These are phyloP conservation scores for Eulemur macaco DNA, from an alignment of 2,113 vertebrate genomes.

Conservation along the genomic window DNA sequence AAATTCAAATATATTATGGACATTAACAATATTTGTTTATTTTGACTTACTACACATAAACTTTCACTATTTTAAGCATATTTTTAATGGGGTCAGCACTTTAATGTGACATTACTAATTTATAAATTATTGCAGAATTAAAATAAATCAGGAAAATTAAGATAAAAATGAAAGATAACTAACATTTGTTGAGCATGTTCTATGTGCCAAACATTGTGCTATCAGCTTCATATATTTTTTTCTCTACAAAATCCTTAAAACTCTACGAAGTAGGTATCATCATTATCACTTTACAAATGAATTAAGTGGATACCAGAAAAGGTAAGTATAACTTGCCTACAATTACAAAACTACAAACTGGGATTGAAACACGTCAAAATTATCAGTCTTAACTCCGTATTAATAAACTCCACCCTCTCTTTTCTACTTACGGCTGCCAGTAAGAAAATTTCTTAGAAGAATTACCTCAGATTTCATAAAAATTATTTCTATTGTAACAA, in stretches of 20 bases:
- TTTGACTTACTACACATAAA: neutral
- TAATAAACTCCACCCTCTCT: neutral
- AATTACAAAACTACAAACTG: neutral
- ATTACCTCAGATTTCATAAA: conserved; percentile 11
- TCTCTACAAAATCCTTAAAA: conserved; percentile 42
- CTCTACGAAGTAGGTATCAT: neutral
- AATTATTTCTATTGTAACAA: neutral
- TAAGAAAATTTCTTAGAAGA: neutral
- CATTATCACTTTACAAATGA: neutral
- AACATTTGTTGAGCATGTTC: neutral
- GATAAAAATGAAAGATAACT: neutral
- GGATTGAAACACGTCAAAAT: neutral
- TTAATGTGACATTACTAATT: conserved; percentile 44
- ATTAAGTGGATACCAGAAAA: neutral
- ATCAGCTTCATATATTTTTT: neutral
- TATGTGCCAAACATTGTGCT: neutral
- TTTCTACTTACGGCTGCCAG: neutral
- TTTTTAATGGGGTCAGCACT: neutral
- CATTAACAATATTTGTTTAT: conserved; percentile 40
- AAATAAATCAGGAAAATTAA: conserved; percentile 35
- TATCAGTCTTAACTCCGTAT: neutral
- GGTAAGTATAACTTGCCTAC: neutral
- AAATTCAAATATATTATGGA: neutral
- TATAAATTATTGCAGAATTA: conserved; percentile 35
- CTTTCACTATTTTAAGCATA: neutral